Evolutionary conservation across 2,888 invertebrate genomes (phyloP).

Genomic region (Ormyrus nitidulus): DNA sequence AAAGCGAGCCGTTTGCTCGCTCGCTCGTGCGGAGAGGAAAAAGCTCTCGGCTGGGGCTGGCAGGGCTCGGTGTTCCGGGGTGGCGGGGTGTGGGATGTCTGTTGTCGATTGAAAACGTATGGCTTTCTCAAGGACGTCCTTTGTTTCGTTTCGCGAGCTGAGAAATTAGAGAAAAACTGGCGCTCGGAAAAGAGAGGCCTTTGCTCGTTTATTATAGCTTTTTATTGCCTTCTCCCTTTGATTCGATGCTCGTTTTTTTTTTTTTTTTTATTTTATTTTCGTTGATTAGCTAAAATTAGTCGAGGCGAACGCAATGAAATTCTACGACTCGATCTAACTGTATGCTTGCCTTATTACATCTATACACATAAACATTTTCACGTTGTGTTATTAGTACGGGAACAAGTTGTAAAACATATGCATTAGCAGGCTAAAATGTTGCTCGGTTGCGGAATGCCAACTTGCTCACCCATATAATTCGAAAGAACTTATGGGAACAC

Average conservation of each 20-base stretch:
- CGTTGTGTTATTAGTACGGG: too few relatives aligned
- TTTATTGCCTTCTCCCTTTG: background rate
- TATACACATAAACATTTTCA: too few relatives aligned
- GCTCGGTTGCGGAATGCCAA: background rate
- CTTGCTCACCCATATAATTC: background rate
- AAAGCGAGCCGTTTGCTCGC: background rate
- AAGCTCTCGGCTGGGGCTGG: background rate
- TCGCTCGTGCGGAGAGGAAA: conserved; percentile 2
- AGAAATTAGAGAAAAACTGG: conserved; percentile 2
- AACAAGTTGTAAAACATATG: too few relatives aligned
- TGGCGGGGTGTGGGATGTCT: background rate
- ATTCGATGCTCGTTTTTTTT: background rate
- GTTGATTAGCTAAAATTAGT: too few relatives aligned
- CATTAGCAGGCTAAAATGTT: too few relatives aligned
- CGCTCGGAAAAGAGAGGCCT: too few relatives aligned
- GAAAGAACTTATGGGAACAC: background rate
- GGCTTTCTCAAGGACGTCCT: conserved; percentile 8
- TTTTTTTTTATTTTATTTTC: background rate
- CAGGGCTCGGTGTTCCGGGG: background rate
- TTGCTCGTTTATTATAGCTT: background rate
- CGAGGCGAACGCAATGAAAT: too few relatives aligned
- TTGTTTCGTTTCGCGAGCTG: conserved; percentile 1
- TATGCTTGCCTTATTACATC: too few relatives aligned
- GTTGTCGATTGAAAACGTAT: conserved; percentile 36
- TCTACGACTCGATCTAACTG: too few relatives aligned